Conservation (phyloP, 2,113 vertebrate species). For the Erythrocercus mccallii region DNA sequence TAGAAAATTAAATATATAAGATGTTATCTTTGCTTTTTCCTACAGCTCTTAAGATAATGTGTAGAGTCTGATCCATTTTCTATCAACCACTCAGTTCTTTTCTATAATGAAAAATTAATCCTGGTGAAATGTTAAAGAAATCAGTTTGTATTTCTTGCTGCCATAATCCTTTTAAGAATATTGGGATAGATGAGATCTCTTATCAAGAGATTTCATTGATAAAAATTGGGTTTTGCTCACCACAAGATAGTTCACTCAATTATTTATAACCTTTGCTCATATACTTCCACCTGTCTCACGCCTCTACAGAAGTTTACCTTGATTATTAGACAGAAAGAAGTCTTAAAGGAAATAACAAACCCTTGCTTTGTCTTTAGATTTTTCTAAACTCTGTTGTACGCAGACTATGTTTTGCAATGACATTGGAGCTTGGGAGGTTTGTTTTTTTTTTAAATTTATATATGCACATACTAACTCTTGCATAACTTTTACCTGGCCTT, state of each 20-base stretch:
- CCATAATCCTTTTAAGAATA: conserved; percentile 30
- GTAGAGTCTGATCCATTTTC: not conserved
- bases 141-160: conserved; percentile 13
- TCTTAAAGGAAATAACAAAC: not conserved
- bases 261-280: conserved; percentile 7
- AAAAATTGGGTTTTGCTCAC: not conserved
- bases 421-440: not conserved
- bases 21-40: not conserved
- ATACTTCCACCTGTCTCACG: not conserved
- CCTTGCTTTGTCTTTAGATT: not conserved
- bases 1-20: conserved; percentile 3
- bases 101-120: conserved; percentile 25
- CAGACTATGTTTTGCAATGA: not conserved
- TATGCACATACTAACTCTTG: not conserved
- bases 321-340: not conserved
- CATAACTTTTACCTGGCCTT: not conserved
- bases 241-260: conserved; percentile 13
- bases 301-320: not conserved
- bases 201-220: not conserved
- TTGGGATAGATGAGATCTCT: conserved; percentile 9
- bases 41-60: not conserved
- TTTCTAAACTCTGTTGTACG: not conserved
- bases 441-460: not conserved
- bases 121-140: conserved; percentile 17
- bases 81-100: conserved; percentile 13